Conservation (phyloP, 2,888 invertebrate species). For the Pimpla rufipes region DNA sequence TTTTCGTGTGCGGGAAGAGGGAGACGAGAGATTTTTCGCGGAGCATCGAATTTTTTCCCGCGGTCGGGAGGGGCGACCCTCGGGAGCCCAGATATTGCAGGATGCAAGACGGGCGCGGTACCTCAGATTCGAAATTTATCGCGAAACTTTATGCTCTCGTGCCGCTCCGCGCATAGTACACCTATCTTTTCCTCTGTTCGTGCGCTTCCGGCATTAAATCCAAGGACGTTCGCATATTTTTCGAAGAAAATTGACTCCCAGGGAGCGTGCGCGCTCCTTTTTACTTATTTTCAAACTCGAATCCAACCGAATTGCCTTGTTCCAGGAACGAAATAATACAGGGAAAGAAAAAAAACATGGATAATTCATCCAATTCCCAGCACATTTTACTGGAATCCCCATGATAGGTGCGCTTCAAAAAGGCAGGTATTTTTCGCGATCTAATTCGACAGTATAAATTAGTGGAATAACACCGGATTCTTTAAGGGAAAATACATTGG, state of each 20-base stretch:
- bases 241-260: conserved; percentile 47
- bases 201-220: conserved; percentile 61
- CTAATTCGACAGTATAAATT: too few species aligned
- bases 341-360: too few species aligned
- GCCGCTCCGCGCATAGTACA: conserved; percentile 36
- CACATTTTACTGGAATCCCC: too few species aligned
- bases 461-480: too few species aligned
- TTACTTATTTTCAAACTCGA: conserved; percentile 24
- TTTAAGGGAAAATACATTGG: too few species aligned
- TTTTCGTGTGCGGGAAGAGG: conserved; percentile 23
- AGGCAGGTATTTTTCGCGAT: too few species aligned
- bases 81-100: conserved; percentile 61
- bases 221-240: conserved; percentile 46
- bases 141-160: conserved; percentile 66
- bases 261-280: neutral
- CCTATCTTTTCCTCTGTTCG: conserved; percentile 48
- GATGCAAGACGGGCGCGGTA: conserved; percentile 60
- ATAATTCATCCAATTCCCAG: too few species aligned
- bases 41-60: conserved; percentile 49
- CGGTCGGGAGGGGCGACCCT: conserved; percentile 28
- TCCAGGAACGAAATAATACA: neutral
- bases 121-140: conserved; percentile 71
- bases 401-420: too few species aligned
- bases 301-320: conserved; percentile 14
- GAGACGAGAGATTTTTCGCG: conserved; percentile 55